Evolutionary conservation across 92 coral and sea anemone species (phyloP).

Genomic region (Nematostella vectensis): DNA sequence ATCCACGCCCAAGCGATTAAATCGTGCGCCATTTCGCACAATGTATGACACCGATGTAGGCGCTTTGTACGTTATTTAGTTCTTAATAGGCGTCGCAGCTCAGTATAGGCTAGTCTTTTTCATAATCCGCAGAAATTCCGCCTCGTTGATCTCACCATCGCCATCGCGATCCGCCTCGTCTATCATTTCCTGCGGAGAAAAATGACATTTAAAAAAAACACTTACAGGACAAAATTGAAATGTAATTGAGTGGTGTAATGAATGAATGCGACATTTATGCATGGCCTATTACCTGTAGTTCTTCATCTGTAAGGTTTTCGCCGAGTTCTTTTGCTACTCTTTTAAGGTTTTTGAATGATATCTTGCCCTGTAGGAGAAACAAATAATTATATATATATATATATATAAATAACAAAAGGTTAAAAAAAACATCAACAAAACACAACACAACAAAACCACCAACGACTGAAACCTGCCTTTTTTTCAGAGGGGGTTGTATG

Average conservation of each 20-base stretch:
- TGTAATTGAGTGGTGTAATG: too few species aligned
- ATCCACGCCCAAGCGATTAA: too few species aligned
- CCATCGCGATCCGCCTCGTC: constrained; percentile 99
- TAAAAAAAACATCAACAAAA: background rate
- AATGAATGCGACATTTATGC: too few species aligned
- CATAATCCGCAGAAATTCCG: constrained; percentile 97
- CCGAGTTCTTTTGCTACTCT: constrained; percentile 99
- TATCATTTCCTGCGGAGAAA: constrained; percentile 80
- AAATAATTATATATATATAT: background rate
- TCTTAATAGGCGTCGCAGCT: constrained; percentile 3
- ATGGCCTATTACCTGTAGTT: constrained; percentile 74
- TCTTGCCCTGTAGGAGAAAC: constrained; percentile 65
- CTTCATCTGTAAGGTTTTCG: constrained; percentile 97
- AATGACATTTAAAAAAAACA: too few species aligned
- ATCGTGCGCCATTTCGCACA: too few species aligned
- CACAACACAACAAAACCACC: background rate
- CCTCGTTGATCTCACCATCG: constrained; percentile 96
- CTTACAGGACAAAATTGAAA: too few species aligned
- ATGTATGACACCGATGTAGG: too few species aligned
- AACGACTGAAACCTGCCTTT: background rate
- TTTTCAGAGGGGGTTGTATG: too few species aligned
- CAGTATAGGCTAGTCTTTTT: constrained; percentile 95
- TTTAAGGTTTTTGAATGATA: constrained; percentile 91
- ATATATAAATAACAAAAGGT: background rate
- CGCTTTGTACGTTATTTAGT: too few species aligned